Conservation (phyloP, 1,140 invertebrate genomes). For the Globodera ellingtonae region DNA sequence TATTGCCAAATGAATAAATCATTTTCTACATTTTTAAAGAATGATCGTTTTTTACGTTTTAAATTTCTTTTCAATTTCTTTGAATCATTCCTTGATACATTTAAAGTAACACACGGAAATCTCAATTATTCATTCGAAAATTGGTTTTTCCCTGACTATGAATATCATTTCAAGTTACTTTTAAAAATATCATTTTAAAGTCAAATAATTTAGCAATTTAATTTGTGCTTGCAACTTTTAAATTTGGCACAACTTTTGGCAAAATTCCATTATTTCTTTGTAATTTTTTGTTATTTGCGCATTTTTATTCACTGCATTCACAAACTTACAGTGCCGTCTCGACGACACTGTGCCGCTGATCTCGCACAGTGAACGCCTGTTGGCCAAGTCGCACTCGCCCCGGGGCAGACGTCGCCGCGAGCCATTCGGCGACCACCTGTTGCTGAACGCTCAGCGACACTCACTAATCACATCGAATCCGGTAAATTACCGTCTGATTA, state of each 20-base stretch:
- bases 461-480: background rate
- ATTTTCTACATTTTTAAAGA: no score
- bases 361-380: conserved; percentile 57
- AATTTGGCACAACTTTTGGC: background rate
- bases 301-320: background rate
- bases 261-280: conserved; percentile 2
- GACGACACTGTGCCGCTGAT: conserved; percentile 58
- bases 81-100: background rate
- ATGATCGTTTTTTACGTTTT: background rate
- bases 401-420: conserved; percentile 44
- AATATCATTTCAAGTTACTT: no score
- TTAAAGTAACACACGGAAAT: background rate
- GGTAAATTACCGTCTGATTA: background rate
- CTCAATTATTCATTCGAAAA: background rate
- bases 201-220: background rate
- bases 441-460: background rate
- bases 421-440: conserved; percentile 25
- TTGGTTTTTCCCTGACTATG: no score
- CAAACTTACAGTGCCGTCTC: conserved; percentile 40
- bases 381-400: conserved; percentile 59
- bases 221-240: background rate
- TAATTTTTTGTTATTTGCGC: background rate
- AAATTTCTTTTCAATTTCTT: background rate
- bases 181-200: background rate
- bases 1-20: no score